A percentile compares a stretch with the other conserved stretches of the same genome.
phyloP scores from a whole-genome alignment of 2,113 vertebrate genomes.

The Macquaria australasica region DNA sequence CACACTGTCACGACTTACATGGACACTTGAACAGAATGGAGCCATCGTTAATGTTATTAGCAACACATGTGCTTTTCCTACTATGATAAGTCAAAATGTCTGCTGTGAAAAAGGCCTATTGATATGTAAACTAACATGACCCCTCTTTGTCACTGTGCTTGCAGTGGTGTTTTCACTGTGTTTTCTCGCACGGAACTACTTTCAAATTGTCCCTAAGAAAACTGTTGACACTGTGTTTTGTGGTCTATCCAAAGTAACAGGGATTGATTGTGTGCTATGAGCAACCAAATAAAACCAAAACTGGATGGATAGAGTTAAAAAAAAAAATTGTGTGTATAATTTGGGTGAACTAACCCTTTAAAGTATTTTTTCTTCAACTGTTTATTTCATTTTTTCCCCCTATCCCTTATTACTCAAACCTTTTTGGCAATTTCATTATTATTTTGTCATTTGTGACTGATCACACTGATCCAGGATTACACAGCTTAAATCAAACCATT shows the following conservation, averaged over 20 bases:
- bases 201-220: too few species aligned
- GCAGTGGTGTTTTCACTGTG: neutral
- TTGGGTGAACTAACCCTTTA: neutral
- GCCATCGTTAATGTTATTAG: neutral
- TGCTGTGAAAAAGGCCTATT: neutral
- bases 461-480: neutral
- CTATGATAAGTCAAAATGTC: neutral
- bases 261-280: too few species aligned
- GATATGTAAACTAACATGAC: too few species aligned
- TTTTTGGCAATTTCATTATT: neutral
- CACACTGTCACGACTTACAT: neutral
- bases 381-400: neutral
- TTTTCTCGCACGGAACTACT: too few species aligned
- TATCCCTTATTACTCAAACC: neutral
- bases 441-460: neutral
- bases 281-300: neutral
- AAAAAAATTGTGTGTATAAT: neutral
- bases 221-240: too few species aligned
- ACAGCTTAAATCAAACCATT: constrained; percentile 1
- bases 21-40: neutral
- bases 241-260: too few species aligned
- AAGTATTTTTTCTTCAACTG: neutral
- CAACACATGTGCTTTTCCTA: neutral
- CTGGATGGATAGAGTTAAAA: neutral
- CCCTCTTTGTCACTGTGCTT: too few species aligned